Base-by-base conservation (phyloP, 1,140 invertebrate species). In the Chironomus tepperi region DNA sequence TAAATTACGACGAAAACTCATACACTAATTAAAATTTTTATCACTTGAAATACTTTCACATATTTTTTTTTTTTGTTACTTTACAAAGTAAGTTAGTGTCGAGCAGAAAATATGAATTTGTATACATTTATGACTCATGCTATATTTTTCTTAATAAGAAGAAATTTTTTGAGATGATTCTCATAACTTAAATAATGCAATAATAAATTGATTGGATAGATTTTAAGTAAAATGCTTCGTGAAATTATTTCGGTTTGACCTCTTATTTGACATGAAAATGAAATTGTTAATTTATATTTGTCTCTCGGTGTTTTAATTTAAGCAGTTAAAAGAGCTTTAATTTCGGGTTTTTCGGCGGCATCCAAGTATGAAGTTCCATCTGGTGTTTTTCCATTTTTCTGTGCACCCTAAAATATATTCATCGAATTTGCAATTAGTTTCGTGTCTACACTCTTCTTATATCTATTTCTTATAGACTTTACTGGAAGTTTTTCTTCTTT, bases 271-370 rank as follows among this genome's bases (percentile, higher is more conserved):
- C 24, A 34, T 34, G 24, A 34, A 34, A 34, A 34, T 34, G 24
- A 34, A 34, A 34, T 34, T 34, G 24, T 34, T 34, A 34, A 34
- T 34, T 34, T 2, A 34, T 34, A 5, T 2, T 2, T 57, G n/a
- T 57, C 12, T 47, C 1, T 47, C n/a, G n/a, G n/a, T 12, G 15
- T n/a, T 57, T 57, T 57, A 47, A 7, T 18, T 70, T 70, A 70
- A 10, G 65, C 16, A 9, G 76, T 76, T 10, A 93, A 83, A 19
- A 93, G 85, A 77, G 87, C 86, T 84, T 93, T 94, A 77, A 97
- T 97, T 85, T 97, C 95, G 77, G 92, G 90, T 83, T 92, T 96
- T 82, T 98, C 95, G 15, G 95, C 94, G 76, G 91, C 93, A 78
- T 96, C 92, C 74, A 94, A 81, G 81, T 96, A 97, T 77, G 87